Evolutionary conservation across 37 sponge, comb jelly and placozoan species (phyloP).

Genomic region (Tethya wilhelma): DNA sequence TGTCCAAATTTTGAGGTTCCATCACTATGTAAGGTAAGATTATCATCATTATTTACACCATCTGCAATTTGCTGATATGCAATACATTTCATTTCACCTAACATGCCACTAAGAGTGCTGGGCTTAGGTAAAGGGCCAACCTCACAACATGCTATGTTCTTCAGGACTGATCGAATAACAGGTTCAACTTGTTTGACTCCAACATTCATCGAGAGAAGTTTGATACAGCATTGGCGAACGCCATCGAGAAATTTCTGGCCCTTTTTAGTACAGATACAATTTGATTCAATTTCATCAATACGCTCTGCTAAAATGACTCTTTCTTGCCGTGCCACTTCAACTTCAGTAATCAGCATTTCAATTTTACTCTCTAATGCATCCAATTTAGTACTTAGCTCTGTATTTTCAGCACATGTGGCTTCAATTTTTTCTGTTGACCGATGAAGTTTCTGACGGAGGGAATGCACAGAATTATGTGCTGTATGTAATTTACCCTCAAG

Average conservation of each 20-base stretch:
- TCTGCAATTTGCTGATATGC: constrained; percentile 12
- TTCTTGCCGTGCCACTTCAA: too few relatives aligned
- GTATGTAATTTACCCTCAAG: too few relatives aligned
- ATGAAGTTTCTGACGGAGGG: too few relatives aligned
- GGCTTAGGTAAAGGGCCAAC: not conserved
- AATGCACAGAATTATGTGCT: too few relatives aligned
- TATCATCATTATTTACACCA: not conserved
- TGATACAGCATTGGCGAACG: constrained; percentile 15
- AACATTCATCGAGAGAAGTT: constrained; percentile 18
- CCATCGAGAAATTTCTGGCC: not conserved
- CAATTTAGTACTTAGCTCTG: not conserved
- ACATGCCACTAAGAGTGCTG: not conserved
- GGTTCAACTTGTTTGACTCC: constrained; percentile 1
- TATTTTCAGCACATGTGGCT: not conserved
- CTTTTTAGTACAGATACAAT: not conserved
- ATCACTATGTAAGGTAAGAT: constrained; percentile 14
- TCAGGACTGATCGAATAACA: constrained; percentile 10
- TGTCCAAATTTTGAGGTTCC: constrained; percentile 51
- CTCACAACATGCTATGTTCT: not conserved
- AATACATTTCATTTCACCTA: constrained; percentile 16
- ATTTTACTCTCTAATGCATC: not conserved
- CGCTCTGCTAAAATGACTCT: not conserved
- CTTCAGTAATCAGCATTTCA: not conserved
- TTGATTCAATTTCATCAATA: too few relatives aligned
- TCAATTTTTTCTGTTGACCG: not conserved